Evolutionary conservation across 2,888 invertebrate genomes (phyloP).

Genomic region (Rhamnusium bicolor): DNA sequence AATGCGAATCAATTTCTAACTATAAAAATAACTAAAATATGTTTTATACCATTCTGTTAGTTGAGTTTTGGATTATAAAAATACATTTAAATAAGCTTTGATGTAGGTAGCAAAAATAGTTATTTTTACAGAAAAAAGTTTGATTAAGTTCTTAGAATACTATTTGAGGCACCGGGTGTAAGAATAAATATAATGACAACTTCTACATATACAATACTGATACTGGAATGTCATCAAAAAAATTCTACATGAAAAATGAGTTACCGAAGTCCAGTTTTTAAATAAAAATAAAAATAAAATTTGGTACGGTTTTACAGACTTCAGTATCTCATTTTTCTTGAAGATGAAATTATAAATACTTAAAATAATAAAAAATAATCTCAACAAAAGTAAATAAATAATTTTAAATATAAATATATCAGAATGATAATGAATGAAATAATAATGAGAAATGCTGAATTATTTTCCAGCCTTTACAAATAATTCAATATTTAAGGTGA

Average conservation of each 20-base stretch:
- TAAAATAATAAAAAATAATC: constrained; percentile 57
- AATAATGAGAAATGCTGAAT: constrained; percentile 54
- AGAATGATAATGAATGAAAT: constrained; percentile 56
- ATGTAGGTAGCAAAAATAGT: constrained; percentile 35
- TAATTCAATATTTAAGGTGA: constrained; percentile 40
- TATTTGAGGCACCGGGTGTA: constrained; percentile 44
- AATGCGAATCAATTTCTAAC: background rate
- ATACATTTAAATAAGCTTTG: constrained; percentile 30
- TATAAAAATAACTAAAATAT: constrained; percentile 19
- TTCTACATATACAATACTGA: constrained; percentile 65
- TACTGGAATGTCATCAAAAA: constrained; percentile 64
- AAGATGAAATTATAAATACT: constrained; percentile 39
- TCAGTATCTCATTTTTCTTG: constrained; percentile 41
- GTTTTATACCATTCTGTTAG: constrained; percentile 8
- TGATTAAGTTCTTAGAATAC: constrained; percentile 28
- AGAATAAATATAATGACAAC: constrained; percentile 59
- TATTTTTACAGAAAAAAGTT: constrained; percentile 27
- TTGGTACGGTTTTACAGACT: constrained; percentile 16
- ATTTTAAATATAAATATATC: constrained; percentile 59
- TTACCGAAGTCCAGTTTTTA: constrained; percentile 13
- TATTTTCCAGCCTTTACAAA: constrained; percentile 52
- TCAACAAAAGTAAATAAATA: constrained; percentile 62
- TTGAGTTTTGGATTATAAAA: background rate
- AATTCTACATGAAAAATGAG: constrained; percentile 29
- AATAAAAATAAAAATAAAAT: constrained; percentile 33